Evolutionary conservation across 2,113 vertebrate species (phyloP), one percentile per base, ranked within the genome.

Genomic region (Bujurquina vittata): DNA sequence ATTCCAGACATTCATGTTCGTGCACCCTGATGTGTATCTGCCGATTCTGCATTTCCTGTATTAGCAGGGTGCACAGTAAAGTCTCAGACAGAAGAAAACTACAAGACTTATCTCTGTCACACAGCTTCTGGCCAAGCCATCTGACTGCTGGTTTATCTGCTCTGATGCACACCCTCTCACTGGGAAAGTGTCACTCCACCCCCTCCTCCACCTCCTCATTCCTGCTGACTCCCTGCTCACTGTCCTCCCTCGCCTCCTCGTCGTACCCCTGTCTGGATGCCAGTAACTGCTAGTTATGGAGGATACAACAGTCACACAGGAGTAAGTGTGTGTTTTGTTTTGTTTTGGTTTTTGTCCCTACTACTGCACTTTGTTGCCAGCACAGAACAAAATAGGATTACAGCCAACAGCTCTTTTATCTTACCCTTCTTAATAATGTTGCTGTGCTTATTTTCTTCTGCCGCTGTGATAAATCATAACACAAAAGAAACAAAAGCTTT

Each of bases 31-130:
- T 88, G 85, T 33, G 78, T 77, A 81, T 88, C 88, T 88, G 79
- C 83, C 26, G 75, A 67, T 35, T 77, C 74, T 80, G 61, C 72
- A 80, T 93, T 88, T 79, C 54, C 74, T 58, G 73, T 54, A 79
- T 75, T 74, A 85, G 85, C 69, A 37, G 62, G 49, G 76, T 62
- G 78, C 49, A 23, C 17, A 7, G 83, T 33, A 52, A 52, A 85
- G 81, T 81, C 85, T 81, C 81, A 52, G 52, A 77, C 77, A 20
- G 79, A 89, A 84, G 83, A 87, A 86, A 81, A 79, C 85, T 80
- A 79, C 60, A 43, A 65, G 75, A 92, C 89, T 94, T 95, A 94
- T 94, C 93, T 95, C 89, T 73, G 61, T 86, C 73, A 81, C 72
- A 67, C 93, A 94, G 92, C 90, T 89, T 76, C 81, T 83, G 92